These are phyloP conservation scores for Vultur gryphus DNA, from an alignment of 2,797 vertebrate genomes.

Conservation along the genomic window DNA sequence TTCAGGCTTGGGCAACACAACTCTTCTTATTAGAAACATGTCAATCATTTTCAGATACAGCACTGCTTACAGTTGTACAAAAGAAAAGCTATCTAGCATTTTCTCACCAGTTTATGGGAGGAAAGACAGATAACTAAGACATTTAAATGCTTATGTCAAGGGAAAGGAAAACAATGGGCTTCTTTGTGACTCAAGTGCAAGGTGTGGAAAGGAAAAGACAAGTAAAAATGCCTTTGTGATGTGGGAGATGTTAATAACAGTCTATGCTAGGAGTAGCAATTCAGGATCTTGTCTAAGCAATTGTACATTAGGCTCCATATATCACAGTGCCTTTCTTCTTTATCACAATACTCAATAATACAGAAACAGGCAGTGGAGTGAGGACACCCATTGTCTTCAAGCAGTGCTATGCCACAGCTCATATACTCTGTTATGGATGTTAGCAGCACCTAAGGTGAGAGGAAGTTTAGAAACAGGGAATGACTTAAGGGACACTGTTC, in stretches of 20 bases:
- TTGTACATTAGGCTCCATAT: background rate
- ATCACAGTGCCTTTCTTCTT: background rate
- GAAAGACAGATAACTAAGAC: background rate
- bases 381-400: background rate
- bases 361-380: background rate
- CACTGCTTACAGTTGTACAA: background rate
- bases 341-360: background rate
- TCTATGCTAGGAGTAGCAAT: background rate
- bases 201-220: background rate
- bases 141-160: background rate
- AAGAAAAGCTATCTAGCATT: background rate
- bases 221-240: background rate
- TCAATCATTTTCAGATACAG: background rate
- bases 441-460: background rate
- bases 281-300: background rate
- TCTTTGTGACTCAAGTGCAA: background rate
- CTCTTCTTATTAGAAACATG: background rate
- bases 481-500: background rate
- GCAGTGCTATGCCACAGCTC: background rate
- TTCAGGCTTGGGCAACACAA: background rate
- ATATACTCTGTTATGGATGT: background rate
- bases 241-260: background rate
- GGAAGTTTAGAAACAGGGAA: background rate
- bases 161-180: background rate
- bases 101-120: background rate